Evolutionary conservation across 2,797 vertebrate genomes (phyloP).

Genomic region (Eospalax fontanierii): DNA sequence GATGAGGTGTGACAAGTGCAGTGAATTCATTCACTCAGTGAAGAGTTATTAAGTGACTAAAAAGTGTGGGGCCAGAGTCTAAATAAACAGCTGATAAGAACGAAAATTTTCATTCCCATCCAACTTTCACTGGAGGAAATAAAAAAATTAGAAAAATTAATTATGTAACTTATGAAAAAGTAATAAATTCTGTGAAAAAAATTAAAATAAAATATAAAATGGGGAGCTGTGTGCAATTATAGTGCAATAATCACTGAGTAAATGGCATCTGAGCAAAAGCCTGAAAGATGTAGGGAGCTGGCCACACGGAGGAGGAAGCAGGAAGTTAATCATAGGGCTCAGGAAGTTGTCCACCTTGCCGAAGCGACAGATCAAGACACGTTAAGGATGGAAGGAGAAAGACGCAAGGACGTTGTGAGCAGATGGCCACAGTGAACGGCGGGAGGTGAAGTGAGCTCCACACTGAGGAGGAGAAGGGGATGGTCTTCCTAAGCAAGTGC

Average conservation of each 20-base stretch:
- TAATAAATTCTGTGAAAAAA: background rate
- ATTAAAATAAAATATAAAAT: slow-evolving; percentile 17
- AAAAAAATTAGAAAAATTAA: background rate
- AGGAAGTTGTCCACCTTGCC: background rate
- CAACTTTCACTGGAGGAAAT: background rate
- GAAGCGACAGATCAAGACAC: background rate
- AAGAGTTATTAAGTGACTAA: background rate
- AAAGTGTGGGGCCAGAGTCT: background rate
- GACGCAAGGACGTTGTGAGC: too few species aligned
- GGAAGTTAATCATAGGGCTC: background rate
- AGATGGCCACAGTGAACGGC: background rate
- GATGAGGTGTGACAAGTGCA: background rate
- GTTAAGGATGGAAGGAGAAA: background rate
- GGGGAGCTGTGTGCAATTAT: background rate
- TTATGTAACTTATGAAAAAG: background rate
- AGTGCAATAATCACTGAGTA: background rate
- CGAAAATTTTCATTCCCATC: background rate
- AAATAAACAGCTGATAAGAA: background rate
- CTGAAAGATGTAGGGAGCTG: background rate
- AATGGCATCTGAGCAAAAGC: background rate
- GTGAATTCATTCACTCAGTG: background rate
- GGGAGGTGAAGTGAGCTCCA: too few species aligned
- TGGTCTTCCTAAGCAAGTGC: too few species aligned
- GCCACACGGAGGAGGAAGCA: background rate
- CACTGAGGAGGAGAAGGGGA: background rate